These are phyloP conservation scores for Halcyon badia DNA, from an alignment of 2,797 vertebrate genomes.

Conservation along the genomic window DNA sequence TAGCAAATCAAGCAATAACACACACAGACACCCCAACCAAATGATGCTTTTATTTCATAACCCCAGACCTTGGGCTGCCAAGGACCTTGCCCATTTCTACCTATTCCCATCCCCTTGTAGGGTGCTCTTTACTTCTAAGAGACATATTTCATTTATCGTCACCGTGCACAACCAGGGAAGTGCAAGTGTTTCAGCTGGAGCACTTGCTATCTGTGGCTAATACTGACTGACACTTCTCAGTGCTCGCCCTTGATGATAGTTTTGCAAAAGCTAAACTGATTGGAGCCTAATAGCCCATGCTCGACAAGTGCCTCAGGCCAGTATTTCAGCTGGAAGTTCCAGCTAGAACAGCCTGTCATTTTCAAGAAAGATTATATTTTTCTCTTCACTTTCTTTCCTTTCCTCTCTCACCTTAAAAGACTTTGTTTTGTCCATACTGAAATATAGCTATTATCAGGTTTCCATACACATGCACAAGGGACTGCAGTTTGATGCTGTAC, in stretches of 20 bases:
- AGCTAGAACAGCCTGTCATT: conserved; percentile 13
- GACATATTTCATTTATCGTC: neutral
- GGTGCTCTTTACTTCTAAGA: neutral
- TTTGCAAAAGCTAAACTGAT: neutral
- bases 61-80: neutral
- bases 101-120: neutral
- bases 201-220: neutral
- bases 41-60: neutral
- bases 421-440: neutral
- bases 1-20: neutral
- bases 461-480: neutral
- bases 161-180: neutral
- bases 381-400: neutral
- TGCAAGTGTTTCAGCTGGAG: neutral
- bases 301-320: neutral
- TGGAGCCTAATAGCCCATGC: neutral
- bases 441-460: neutral
- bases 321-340: neutral
- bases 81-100: neutral
- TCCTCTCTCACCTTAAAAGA: neutral
- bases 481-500: neutral
- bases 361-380: neutral
- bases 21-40: too few relatives aligned
- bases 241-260: neutral
- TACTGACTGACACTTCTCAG: neutral